Evolutionary conservation across 2,113 vertebrate genomes (phyloP).

Genomic region (Poecilia latipinna): DNA sequence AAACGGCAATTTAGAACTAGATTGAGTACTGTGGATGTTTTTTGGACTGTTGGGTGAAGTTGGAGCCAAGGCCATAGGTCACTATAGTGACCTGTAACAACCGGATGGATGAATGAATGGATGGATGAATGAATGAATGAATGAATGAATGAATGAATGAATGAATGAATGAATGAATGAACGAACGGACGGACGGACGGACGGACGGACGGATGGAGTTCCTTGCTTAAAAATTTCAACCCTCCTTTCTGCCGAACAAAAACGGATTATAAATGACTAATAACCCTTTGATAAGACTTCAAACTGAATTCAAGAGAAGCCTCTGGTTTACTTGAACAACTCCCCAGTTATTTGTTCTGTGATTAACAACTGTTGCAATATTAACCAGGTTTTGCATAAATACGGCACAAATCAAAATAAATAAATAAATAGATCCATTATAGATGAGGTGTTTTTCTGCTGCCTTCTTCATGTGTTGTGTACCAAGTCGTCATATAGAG

Average conservation of each 20-base stretch:
- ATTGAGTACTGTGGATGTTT: too few relatives aligned
- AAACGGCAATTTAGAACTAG: too few relatives aligned
- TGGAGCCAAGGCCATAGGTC: too few relatives aligned
- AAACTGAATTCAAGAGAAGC: constrained; percentile 57
- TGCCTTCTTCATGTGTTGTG: background rate
- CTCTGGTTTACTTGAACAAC: constrained; percentile 44
- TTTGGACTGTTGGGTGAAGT: too few relatives aligned
- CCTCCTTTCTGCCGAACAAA: constrained; percentile 21
- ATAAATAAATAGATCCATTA: constrained; percentile 18
- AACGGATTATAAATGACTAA: constrained; percentile 57
- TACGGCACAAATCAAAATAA: constrained; percentile 4
- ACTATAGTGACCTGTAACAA: too few relatives aligned
- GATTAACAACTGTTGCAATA: constrained; percentile 54
- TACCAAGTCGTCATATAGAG: constrained; percentile 17
- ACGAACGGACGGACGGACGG: too few relatives aligned
- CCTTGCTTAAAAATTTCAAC: background rate
- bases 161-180: background rate
- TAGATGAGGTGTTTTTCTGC: constrained; percentile 15
- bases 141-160: too few relatives aligned
- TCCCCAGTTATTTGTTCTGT: constrained; percentile 38
- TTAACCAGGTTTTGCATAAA: constrained; percentile 32
- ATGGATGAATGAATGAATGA: background rate
- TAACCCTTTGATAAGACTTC: constrained; percentile 58
- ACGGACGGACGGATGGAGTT: background rate
- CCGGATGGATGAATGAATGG: too few relatives aligned